These are phyloP conservation scores for Brachyhypopomus gauderio DNA, from an alignment of 2,113 vertebrate species.

Conservation along the genomic window DNA sequence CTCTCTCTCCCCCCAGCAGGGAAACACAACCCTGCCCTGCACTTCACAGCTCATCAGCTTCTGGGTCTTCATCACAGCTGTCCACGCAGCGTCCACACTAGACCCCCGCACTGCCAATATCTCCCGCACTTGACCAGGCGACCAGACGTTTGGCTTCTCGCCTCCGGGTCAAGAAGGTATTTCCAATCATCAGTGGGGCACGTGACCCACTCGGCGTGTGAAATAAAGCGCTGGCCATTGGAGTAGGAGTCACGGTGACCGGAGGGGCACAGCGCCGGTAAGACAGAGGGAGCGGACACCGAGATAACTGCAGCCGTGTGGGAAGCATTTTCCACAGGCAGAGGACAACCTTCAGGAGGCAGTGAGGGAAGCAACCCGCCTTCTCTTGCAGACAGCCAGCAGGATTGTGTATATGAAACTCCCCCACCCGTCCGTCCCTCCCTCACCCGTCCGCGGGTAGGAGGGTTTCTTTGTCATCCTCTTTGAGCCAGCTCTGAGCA, in stretches of 20 bases:
- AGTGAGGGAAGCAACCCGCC: conserved; percentile 46
- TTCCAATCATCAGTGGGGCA: background rate
- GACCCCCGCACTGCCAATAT: background rate
- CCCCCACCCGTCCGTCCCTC: too few relatives aligned
- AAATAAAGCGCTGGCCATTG: conserved; percentile 15
- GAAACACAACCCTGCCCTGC: too few relatives aligned
- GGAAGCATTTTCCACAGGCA: conserved; percentile 27
- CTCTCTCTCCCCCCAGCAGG: too few relatives aligned
- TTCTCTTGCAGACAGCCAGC: conserved; percentile 38
- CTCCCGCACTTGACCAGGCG: background rate
- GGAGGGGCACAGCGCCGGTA: background rate
- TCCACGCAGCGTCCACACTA: too few relatives aligned
- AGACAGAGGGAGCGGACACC: background rate
- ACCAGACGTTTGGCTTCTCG: background rate
- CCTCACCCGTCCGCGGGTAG: conserved; percentile 33
- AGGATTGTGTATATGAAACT: too few relatives aligned
- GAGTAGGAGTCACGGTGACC: background rate
- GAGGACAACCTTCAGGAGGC: conserved; percentile 33
- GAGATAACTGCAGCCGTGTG: conserved; percentile 19
- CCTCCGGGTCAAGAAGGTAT: background rate
- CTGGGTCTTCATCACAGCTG: too few relatives aligned
- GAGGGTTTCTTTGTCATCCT: conserved; percentile 46
- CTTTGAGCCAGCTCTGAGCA: conserved; percentile 47
- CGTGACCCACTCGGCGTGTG: background rate
- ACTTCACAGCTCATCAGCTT: too few relatives aligned